phyloP scores from a whole-genome alignment of 2,113 vertebrate species.

The Daboia siamensis region DNA sequence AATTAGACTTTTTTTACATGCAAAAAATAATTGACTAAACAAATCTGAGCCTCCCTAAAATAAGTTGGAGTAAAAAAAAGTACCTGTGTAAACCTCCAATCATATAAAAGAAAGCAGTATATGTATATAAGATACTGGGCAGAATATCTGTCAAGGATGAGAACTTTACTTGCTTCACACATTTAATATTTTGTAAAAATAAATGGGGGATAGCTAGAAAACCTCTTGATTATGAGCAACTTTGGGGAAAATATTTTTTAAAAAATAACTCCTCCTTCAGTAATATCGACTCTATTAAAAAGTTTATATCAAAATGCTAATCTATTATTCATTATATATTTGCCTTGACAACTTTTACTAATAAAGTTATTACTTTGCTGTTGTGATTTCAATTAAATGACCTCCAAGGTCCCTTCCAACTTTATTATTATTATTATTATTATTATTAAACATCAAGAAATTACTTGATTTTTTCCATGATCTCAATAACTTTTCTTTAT shows the following conservation, averaged over 20 bases:
- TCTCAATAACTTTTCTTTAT: background rate
- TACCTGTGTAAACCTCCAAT: background rate
- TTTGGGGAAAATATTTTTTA: background rate
- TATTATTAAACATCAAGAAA: background rate
- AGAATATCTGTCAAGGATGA: background rate
- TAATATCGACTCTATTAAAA: background rate
- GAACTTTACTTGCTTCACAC: background rate
- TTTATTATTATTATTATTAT: too few species aligned
- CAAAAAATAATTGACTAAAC: background rate
- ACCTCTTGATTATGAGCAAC: background rate
- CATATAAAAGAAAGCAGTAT: background rate
- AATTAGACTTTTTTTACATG: background rate
- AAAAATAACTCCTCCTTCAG: background rate
- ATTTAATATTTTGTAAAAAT: background rate
- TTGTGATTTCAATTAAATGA: background rate
- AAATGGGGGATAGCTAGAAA: background rate
- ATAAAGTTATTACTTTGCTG: background rate
- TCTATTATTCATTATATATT: background rate
- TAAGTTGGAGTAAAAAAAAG: background rate
- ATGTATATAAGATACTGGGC: background rate
- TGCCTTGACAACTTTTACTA: background rate
- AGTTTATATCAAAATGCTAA: background rate
- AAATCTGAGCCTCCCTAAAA: background rate
- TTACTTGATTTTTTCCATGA: background rate
- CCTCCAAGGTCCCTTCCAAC: too few species aligned